Evolutionary conservation across 2,797 vertebrate species (phyloP), one percentile per base, ranked within the genome.

Genomic region (Harpagifer antarcticus): DNA sequence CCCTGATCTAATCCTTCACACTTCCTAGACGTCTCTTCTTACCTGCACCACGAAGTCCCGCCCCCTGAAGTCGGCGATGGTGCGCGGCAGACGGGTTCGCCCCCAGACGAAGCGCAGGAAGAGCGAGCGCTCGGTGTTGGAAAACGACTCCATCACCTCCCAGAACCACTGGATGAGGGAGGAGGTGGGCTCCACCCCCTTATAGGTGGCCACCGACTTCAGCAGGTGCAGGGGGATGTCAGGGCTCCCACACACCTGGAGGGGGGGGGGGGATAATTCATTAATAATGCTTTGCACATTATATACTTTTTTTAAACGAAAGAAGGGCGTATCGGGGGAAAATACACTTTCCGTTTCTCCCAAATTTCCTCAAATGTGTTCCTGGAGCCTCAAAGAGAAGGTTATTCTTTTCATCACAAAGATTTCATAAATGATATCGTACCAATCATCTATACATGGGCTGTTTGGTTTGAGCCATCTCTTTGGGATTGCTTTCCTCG

Each of bases 61-160:
- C n/a, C 98, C 98, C 10, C 98, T 94, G 71, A 99, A 99, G 93
- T 99, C 98, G 0, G 98, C 98, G 50, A 99, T 99, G 80, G 98
- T 99, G 87, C 98, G 95, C 17, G 98, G 98, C 72, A 99, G 94
- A 31, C 98, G 96, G 0, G 98, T 99, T 65, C 98, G 96, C 23
- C 98, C 98, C 98, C 98, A 99, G 56, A 99, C 98, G 3, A 99
- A 99, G 63, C 98, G 94, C 59, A 99, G 96, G 90, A 99, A 99
- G 7, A 99, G 96, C 2, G 98, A 99, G n/a, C 97, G 94, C 88
- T 99, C 98, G 0, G 97, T 99, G 86, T 98, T 99, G 83, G 98
- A 99, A 91, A 99, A 99, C 40, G 97, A 97, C 86, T 99, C 98
- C 98, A 99, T 99, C 82, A 99, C 98, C 4, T 99, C 98, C 98